Evolutionary conservation across 2,797 vertebrate genomes (phyloP).

Genomic region (Myotis daubentonii): DNA sequence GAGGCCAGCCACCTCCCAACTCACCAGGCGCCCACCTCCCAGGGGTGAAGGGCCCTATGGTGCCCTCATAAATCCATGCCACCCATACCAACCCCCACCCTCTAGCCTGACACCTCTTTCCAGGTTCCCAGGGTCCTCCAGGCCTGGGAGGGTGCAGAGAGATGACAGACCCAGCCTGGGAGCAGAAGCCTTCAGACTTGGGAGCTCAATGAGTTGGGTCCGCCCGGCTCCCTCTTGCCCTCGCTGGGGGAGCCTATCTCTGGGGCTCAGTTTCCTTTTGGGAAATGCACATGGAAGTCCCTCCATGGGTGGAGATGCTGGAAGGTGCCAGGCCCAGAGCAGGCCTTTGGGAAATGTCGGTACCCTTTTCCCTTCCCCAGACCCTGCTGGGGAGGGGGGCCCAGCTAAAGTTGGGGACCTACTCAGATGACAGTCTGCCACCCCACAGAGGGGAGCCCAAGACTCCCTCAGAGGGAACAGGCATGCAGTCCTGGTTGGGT

Average conservation of each 20-base stretch:
- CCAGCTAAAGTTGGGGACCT: not conserved
- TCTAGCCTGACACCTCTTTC: not conserved
- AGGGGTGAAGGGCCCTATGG: not conserved
- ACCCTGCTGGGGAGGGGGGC: fast-evolving
- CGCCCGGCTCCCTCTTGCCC: not conserved
- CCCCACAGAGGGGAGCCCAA: not conserved
- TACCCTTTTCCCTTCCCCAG: not conserved
- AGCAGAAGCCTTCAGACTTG: not conserved
- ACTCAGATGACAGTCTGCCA: not conserved
- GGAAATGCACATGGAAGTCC: not conserved
- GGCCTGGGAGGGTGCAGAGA: not conserved
- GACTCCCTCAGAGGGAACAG: not conserved
- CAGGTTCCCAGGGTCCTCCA: not conserved
- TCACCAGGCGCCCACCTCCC: not conserved
- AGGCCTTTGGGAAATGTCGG: not conserved
- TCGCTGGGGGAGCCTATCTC: not conserved
- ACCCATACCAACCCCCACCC: not conserved
- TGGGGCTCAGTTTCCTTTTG: not conserved
- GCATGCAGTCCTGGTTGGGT: too few species aligned
- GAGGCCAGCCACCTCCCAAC: not conserved
- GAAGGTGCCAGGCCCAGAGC: not conserved
- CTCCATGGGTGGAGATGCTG: not conserved
- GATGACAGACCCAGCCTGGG: not conserved
- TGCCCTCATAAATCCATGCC: not conserved
- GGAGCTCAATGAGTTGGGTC: not conserved